Base-by-base conservation (phyloP, 2,888 invertebrate genomes). In the Agrotis puta region DNA sequence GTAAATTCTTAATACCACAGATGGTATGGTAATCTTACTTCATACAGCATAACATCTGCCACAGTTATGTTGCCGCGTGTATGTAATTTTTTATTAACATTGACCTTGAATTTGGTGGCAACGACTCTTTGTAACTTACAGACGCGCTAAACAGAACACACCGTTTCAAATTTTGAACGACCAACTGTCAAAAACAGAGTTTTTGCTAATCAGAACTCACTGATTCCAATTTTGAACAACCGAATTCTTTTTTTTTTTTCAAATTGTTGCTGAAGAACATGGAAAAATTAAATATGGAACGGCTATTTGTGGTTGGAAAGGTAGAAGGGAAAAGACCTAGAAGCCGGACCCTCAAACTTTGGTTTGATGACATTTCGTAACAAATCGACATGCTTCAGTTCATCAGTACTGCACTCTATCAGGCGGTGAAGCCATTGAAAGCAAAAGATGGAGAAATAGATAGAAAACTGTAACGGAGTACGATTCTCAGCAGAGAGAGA, bases 71-170 rank as follows among this genome's bases (percentile, higher is more conserved):
- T 39, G 58, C 16, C 47, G 47, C 48, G 53, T 50, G 57, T 74
- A 51, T 50, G 51, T 74, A 43, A 53, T 24, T 58, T 74, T 16
- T 14, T 57, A 39, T 14, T 57, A 39, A n/a, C 24, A 53, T 74
- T 73, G 58, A 13, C 74, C 67, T 74, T 73, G 67, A 67, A 53
- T 74, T 53, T 58, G 16, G 58, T 58, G 67, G 39, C 73, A 74
- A 67, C 58, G 74, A 74, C 74, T 67, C 24, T 50, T 64, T 72
- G 47, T 73, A 47, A 74, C 27, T 58, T 2, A 48, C 53, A 43
- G 47, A 74, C 74, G 20, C 74, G 73, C 51, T 73, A 73, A 67
- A 67, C 47, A 67, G 74, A 67, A 66, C 57, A 51, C 50, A 72
- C 57, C 18, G 72, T 72, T 73, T 74, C 24, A 47, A 73, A 74